Evolutionary conservation across 23 tunicate genomes (phyloP), one percentile per base, ranked within the genome.

Genomic region (Aplidium turbinatum): DNA sequence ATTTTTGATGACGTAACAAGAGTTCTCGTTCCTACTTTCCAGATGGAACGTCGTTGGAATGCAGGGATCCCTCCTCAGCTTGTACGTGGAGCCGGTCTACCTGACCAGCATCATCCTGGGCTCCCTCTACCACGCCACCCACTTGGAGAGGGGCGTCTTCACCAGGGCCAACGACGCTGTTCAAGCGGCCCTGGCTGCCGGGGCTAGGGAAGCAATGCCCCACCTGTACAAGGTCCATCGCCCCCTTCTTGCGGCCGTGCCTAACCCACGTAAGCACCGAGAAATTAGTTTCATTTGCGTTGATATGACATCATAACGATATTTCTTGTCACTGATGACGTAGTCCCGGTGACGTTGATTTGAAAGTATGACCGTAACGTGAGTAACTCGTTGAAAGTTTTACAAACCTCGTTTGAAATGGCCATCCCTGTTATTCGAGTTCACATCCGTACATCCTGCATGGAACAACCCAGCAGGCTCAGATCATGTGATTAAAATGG

Each of bases 1-100:
- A 42, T 53, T 42, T 9, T 9, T 42, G 13, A 13, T 42, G 48
- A 42, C 48, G 48, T 9, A 9, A 42, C 13, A 42, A 42, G 9
- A 9, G 48, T 42, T 42, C 13, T 13, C 9, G 13, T 9, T 9
- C 48, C 13, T 9, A 42, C 13, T 65, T 63, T 50, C 9, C 48
- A 83, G 97, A 70, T 90, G 90, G 90, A 90, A 83, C 47, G 73
- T 90, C 3, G 74, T 90, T 29, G 97, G 97, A 47, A n/a, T 84
- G 2, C 98, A 92, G 68, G 98, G 98, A 3, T 56, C 98, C 16
- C 73, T 92, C 1, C 79, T 92, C 28, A 70, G 75, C 46, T n/a
- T 84, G 2, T 79, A 63, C 50, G 61, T 92, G n/a, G 79, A 85
- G 63, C 98, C 98, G 7, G 82, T 92, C 18, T 92, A 85, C 70